Evolutionary conservation across 2,888 invertebrate genomes (phyloP), one percentile per base, ranked within the genome.

Genomic region (Stenoptilia bipunctidactyla): DNA sequence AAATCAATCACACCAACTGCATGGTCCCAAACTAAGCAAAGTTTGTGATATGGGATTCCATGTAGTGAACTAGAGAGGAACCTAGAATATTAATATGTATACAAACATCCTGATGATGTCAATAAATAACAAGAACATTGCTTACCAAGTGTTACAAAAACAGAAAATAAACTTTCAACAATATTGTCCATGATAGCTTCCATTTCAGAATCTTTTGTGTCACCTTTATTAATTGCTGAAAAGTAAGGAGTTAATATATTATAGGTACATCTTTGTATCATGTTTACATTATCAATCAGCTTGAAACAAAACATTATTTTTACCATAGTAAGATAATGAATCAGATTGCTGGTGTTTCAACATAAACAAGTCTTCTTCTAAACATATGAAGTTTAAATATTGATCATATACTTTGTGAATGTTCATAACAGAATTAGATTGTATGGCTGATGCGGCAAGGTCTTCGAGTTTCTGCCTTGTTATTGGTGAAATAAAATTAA

Each of bases 381-480:
- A 82, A 36, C 96, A 93, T 54, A 99, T 97, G 60, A 99, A 99
- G 80, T 98, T 98, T 40, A 98, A 87, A 86, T 98, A 99, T 75
- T 99, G 99, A 73, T 99, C 99, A 79, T 91, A 98, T 10, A 99
- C 93, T 83, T 97, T 97, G 49, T 96, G 94, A 44, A 98, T 93
- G 63, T 92, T 93, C 34, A 93, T 88, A n/a, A 96, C 94, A 51
- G 93, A 92, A 56, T 94, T 94, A 0, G 95, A 90, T 56, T 95
- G 92, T 36, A 99, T 88, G 0, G 98, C 95, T 1, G 96, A 92
- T 0, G 93, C 89, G 1, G 99, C 99, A 40, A 99, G 83, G 66
- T 97, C 96, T 83, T 99, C 99, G 46, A 99, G 87, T 70, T 93
- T 93, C 58, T 94, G 94, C 43, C 98, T 85, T 2, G 96, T 91